Evolutionary conservation across 2,113 vertebrate species (phyloP).

Genomic region (Podarcis cretensis): DNA sequence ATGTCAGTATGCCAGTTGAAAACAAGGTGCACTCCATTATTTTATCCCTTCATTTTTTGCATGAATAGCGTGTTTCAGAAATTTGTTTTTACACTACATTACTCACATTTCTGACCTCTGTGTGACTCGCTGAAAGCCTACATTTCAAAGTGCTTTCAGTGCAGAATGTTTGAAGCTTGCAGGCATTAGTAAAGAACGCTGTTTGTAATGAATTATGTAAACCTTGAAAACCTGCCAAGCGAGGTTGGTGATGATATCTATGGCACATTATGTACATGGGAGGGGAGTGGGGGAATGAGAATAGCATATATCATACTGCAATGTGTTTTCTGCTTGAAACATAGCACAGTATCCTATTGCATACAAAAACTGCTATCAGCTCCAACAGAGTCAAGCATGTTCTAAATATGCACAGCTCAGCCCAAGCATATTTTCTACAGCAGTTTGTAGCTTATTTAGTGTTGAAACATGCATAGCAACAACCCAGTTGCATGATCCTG

Average conservation of each 20-base stretch:
- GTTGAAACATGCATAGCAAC: not conserved
- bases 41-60: not conserved
- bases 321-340: conserved; percentile 2
- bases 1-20: not conserved
- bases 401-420: not conserved
- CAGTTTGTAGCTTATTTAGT: not conserved
- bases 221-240: conserved; percentile 8
- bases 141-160: conserved; percentile 12
- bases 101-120: conserved; percentile 7
- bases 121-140: conserved; percentile 7
- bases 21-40: not conserved
- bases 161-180: not conserved
- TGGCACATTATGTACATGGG: not conserved
- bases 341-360: not conserved
- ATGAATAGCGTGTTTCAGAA: not conserved
- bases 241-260: not conserved
- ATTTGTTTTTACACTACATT: conserved; percentile 13
- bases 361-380: not conserved
- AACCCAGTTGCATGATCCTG: not conserved
- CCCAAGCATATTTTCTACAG: not conserved
- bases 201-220: conserved; percentile 7
- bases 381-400: not conserved
- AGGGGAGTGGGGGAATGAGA: not conserved
- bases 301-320: not conserved
- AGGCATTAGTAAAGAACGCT: conserved; percentile 5